Percentiles rank a stretch among this genome's conserved stretches.
These are phyloP conservation scores for Dallia pectoralis DNA, from an alignment of 2,797 vertebrate species.

Conservation along the genomic window DNA sequence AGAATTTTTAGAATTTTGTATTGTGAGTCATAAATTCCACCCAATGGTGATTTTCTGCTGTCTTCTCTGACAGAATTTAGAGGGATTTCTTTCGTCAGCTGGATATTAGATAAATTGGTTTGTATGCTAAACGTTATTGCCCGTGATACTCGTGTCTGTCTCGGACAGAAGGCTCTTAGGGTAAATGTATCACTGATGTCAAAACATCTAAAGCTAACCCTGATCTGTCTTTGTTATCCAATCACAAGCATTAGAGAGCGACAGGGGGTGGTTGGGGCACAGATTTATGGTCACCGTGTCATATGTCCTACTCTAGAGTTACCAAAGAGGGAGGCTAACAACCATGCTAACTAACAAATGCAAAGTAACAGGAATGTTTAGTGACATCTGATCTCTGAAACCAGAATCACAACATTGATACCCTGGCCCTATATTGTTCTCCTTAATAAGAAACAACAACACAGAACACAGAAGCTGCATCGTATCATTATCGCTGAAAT, in stretches of 20 bases:
- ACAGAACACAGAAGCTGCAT: neutral
- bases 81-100: no score
- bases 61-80: conserved; percentile 25
- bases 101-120: conserved; percentile 7
- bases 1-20: conserved; percentile 42
- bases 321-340: conserved; percentile 43
- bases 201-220: conserved; percentile 44
- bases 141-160: conserved; percentile 5
- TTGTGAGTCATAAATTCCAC: conserved; percentile 52
- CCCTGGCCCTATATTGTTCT: neutral
- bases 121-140: conserved; percentile 34
- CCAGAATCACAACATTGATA: neutral
- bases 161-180: conserved; percentile 16
- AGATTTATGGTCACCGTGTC: conserved; percentile 63
- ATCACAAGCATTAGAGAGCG: conserved; percentile 51
- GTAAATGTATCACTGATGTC: conserved; percentile 50
- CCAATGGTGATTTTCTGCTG: conserved; percentile 28
- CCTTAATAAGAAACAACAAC: neutral
- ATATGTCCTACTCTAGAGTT: conserved; percentile 55
- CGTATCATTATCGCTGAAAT: neutral
- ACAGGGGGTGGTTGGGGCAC: conserved; percentile 52
- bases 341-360: conserved; percentile 59
- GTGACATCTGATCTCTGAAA: conserved; percentile 44
- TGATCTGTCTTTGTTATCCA: conserved; percentile 67
- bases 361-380: conserved; percentile 33